Evolutionary conservation across 2,888 invertebrate genomes (phyloP).

Genomic region (Oxyteleia sp.): DNA sequence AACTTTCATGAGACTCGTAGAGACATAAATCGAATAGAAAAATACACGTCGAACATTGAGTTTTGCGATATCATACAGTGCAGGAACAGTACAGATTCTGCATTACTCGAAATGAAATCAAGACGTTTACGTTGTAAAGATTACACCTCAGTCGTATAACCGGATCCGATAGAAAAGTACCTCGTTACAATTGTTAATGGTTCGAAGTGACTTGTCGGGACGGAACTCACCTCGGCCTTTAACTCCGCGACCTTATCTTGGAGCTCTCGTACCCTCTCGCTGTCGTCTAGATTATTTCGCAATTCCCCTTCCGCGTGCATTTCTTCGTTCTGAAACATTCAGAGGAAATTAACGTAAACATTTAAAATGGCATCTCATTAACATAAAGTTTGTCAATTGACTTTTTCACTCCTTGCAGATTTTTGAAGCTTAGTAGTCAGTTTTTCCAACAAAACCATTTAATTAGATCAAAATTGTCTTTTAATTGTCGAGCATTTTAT

Average conservation of each 20-base stretch:
- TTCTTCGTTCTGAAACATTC: slow-evolving; percentile 95
- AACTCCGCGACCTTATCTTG: slow-evolving; percentile 97
- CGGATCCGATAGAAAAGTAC: neutral
- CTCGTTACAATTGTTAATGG: neutral
- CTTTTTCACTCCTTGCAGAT: too few species aligned
- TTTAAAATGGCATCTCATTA: too few species aligned
- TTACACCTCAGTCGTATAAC: slow-evolving; percentile 8
- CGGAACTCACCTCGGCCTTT: slow-evolving; percentile 94
- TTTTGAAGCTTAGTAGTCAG: too few species aligned
- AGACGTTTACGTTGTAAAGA: slow-evolving; percentile 1
- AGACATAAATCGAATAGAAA: neutral
- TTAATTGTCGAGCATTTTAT: too few species aligned
- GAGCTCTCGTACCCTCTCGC: slow-evolving; percentile 95
- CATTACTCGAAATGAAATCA: neutral
- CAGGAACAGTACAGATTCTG: slow-evolving; percentile 13
- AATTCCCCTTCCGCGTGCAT: slow-evolving; percentile 97
- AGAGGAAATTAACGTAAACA: too few species aligned
- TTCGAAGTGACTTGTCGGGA: neutral
- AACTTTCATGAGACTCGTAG: neutral
- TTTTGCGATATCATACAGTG: slow-evolving; percentile 63
- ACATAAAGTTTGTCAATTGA: too few species aligned
- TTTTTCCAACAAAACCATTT: too few species aligned
- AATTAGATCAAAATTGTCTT: too few species aligned
- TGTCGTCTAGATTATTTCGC: slow-evolving; percentile 94
- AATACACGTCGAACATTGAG: slow-evolving; percentile 28